Percentiles rank a stretch among this genome's conserved stretches.
Evolutionary conservation across 2,888 invertebrate species (phyloP).

Genomic region (Xylota sylvarum): DNA sequence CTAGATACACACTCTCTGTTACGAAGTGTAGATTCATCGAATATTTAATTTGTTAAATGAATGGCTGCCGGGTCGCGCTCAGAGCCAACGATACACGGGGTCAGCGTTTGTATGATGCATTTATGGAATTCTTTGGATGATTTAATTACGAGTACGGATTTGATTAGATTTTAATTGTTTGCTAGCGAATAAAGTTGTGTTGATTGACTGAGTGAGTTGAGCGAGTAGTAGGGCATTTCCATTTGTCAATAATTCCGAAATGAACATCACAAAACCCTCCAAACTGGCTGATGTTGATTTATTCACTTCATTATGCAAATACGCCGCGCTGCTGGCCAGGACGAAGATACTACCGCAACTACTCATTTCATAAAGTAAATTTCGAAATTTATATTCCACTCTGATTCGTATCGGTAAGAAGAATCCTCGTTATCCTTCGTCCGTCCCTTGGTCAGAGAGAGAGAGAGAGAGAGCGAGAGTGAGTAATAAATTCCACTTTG

Average conservation of each 20-base stretch:
- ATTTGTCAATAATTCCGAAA: conserved; percentile 4
- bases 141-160: conserved; percentile 45
- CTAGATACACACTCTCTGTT: conserved; percentile 26
- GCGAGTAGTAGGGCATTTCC: too few relatives aligned
- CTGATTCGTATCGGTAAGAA: not conserved
- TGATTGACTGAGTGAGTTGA: not conserved
- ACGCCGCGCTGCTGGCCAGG: too few relatives aligned
- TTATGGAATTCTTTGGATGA: conserved; percentile 13
- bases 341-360: not conserved
- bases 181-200: not conserved
- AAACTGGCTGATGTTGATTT: conserved; percentile 38
- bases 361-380: conserved; percentile 25
- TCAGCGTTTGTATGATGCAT: conserved; percentile 29
- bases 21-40: conserved; percentile 12
- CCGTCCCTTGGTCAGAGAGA: not conserved
- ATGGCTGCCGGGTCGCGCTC: conserved; percentile 38
- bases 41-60: conserved; percentile 57
- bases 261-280: conserved; percentile 20
- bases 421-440: not conserved
- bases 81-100: conserved; percentile 2
- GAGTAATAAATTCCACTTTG: conserved; percentile 46
- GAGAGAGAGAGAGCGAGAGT: too few relatives aligned
- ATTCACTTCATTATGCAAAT: conserved; percentile 45
- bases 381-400: conserved; percentile 19
- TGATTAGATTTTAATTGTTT: conserved; percentile 22